Base-by-base conservation (phyloP, 2,888 invertebrate species). In the Malachius bipustulatus region DNA sequence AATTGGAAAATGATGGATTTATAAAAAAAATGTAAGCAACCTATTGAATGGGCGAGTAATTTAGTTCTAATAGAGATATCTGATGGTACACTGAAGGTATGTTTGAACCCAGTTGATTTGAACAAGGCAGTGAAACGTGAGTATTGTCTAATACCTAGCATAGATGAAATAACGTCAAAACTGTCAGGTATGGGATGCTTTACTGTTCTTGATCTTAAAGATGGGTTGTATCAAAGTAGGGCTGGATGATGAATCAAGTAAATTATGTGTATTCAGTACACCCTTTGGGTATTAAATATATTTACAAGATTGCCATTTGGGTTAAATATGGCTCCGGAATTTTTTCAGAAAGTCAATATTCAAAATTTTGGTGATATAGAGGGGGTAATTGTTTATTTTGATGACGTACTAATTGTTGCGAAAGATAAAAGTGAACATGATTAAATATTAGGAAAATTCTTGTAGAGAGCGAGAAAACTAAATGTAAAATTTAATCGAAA, bases 401-500 rank as follows among this genome's bases (percentile, higher is more conserved):
- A 50, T 36, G 47, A 47, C 33, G 6, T 47, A 4, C 36, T 47
- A 14, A 37, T 44, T n/a, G 31, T 35, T 11, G 45, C 37, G 4
- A 15, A 28, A 4, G 16, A 16, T 30, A 28, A 34, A 14, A 26
- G 30, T 3, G 37, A 40, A 30, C 42, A 37, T 31, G 37, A 37
- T 24, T 3, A 28, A 12, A 30, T 16, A 3, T 12, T 40, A 15
- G 4, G 2, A 4, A 19, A 26, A 27, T 33, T 41, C n/a, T 12
- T 39, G 8, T 34, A 34, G 14, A 14, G 30, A 10, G 41, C 39
- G 10, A 8, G 35, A 12, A 4, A 49, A 35, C 32, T 37, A 31
- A 47, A 47, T 41, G 43, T 56, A n/a, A 54, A 48, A 40, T 55
- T 55, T 35, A 56, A 53, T 44, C 34, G 11, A 19, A 33, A 45